Evolutionary conservation across 2,888 invertebrate species (phyloP).

Genomic region (Polyommatus iphigenia): DNA sequence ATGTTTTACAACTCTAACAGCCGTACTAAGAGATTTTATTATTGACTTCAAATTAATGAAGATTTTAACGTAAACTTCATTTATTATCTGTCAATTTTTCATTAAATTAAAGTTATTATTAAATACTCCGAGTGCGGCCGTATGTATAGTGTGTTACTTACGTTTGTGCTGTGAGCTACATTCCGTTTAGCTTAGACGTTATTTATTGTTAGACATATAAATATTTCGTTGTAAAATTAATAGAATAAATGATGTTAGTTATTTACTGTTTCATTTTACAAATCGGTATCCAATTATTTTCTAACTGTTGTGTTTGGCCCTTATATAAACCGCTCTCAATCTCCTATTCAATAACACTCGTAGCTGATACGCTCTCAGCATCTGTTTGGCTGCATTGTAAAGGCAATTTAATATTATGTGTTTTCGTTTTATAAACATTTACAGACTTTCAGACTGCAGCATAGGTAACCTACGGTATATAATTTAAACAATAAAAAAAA

Average conservation of each 20-base stretch:
- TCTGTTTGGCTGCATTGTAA: too few relatives aligned
- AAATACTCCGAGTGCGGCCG: background rate
- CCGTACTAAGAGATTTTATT: background rate
- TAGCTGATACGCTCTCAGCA: too few relatives aligned
- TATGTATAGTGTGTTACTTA: slow-evolving; percentile 32
- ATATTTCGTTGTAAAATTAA: slow-evolving; percentile 38
- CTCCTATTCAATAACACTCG: too few relatives aligned
- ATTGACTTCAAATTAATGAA: background rate
- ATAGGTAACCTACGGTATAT: too few relatives aligned
- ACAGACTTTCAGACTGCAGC: too few relatives aligned
- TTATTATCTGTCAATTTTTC: background rate
- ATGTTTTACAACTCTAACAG: slow-evolving; percentile 16
- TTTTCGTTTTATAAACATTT: too few relatives aligned
- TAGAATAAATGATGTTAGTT: slow-evolving; percentile 42
- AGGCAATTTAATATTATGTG: too few relatives aligned
- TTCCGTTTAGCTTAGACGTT: slow-evolving; percentile 40
- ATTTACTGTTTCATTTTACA: slow-evolving; percentile 32
- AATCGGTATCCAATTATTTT: background rate
- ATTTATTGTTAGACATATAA: slow-evolving; percentile 40
- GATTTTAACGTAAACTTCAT: background rate
- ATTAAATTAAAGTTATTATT: background rate
- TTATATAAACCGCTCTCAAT: too few relatives aligned
- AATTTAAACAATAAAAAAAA: too few relatives aligned
- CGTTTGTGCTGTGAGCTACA: slow-evolving; percentile 48
- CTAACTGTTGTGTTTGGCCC: background rate